Base-by-base conservation (phyloP, 2,797 vertebrate genomes). In the Helostoma temminkii region DNA sequence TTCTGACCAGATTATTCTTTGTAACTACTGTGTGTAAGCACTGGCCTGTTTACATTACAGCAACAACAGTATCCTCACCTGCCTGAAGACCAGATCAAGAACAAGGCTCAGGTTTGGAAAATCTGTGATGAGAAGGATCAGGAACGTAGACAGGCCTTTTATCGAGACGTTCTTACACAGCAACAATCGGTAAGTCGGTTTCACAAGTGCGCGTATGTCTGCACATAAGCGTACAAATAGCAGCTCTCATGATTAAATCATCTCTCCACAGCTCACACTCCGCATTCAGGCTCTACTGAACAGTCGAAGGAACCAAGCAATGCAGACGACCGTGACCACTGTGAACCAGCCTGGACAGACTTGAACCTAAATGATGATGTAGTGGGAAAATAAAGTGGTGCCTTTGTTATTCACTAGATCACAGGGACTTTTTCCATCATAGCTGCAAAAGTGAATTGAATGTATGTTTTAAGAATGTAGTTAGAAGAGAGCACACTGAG, bases 271-370 rank as follows among this genome's bases (percentile, higher is more conserved):
- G 92, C 87, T 92, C 39, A 89, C 81, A 0, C 19, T 76, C 43
- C 34, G 42, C 39, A 88, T 92, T 48, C 79, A 84, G 70, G 25
- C 32, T 39, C 78, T 91, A 28, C 69, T 93, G 60, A 82, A 71
- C 45, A 50, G 8, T 21, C 82, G 85, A 26, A 80, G 78, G 22
- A 72, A 14, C 3, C 43, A 71, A 34, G 65, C 0, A 34, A 32
- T 28, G 15, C 49, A 50, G 62, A 0, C 1, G 6, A 4, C 42
- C 1, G 5, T 4, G 9, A 36, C 3, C 8, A 6, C 34, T 8
- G 63, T 32, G 9, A 66, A 37, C 28, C 76, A 50, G 52, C 46
- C 53, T 1, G 72, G 69, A 39, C 54, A 32, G 39, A 26, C 48
- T 1, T 74, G 54, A 80, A 37, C 26, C 0, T 48, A 15, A 34